Conservation (phyloP, 2,888 invertebrate species). For the Panzeria rudis region DNA sequence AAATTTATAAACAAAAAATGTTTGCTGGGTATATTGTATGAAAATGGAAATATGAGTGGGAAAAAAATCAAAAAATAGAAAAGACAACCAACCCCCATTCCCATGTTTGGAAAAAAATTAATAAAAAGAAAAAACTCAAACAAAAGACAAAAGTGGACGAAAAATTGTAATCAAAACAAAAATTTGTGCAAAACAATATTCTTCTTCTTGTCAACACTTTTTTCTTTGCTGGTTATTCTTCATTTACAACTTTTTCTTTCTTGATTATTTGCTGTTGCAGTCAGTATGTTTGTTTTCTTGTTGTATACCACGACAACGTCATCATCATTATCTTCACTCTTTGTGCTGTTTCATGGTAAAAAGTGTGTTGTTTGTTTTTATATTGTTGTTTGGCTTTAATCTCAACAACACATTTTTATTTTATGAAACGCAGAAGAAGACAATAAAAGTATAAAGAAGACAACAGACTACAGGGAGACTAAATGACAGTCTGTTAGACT, state of each 20-base stretch:
- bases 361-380: slow-evolving; percentile 22
- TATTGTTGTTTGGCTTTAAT: slow-evolving; percentile 29
- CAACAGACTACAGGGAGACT: slow-evolving; percentile 22
- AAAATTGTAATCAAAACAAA: slow-evolving; percentile 72
- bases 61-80: slow-evolving; percentile 25
- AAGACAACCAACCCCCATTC: slow-evolving; percentile 36
- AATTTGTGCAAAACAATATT: slow-evolving; percentile 68
- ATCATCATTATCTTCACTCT: slow-evolving; percentile 14
- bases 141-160: slow-evolving; percentile 63
- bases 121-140: slow-evolving; percentile 25
- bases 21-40: too few relatives aligned
- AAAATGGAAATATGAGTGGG: slow-evolving; percentile 4
- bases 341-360: background rate
- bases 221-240: background rate
- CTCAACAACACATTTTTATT: slow-evolving; percentile 14
- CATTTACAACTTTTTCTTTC: slow-evolving; percentile 47
- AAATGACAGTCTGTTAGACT: slow-evolving; percentile 24
- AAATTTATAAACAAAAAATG: too few relatives aligned
- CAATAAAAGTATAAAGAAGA: slow-evolving; percentile 3
- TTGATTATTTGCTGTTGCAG: slow-evolving; percentile 25
- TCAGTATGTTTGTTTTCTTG: slow-evolving; percentile 24
- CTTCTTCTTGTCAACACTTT: slow-evolving; percentile 43
- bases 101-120: slow-evolving; percentile 11
- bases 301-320: slow-evolving; percentile 2
- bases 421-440: slow-evolving; percentile 15